Percentiles rank a stretch among this genome's conserved stretches.
Conservation (phyloP, 2,113 vertebrate genomes). For the Leiothrix lutea region DNA sequence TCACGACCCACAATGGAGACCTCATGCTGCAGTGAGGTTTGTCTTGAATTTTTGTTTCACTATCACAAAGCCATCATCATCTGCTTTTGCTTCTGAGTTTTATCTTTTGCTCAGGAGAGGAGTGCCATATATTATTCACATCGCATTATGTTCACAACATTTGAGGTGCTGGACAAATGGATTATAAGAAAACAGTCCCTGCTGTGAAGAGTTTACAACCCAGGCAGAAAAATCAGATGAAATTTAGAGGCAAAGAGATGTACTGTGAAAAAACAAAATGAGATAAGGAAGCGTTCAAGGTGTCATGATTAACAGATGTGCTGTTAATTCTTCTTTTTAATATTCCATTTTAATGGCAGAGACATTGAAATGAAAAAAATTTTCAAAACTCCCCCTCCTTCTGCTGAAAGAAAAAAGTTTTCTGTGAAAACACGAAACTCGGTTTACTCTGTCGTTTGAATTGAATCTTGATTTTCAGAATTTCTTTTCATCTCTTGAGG, state of each 20-base stretch:
- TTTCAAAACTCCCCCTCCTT: neutral
- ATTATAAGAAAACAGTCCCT: neutral
- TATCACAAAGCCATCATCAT: constrained; percentile 34
- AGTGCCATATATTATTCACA: constrained; percentile 43
- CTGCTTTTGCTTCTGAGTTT: constrained; percentile 1
- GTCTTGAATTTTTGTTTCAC: constrained; percentile 2
- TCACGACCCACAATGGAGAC: constrained; percentile 49
- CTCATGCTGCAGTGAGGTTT: constrained; percentile 36
- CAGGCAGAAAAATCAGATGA: neutral
- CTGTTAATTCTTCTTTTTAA: constrained; percentile 1
- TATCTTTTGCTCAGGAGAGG: neutral
- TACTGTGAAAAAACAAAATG: neutral
- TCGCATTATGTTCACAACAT: constrained; percentile 30
- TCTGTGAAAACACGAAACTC: neutral
- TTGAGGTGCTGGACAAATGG: constrained; percentile 42
- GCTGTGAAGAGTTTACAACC: constrained; percentile 42
- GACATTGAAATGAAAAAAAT: neutral
- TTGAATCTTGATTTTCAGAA: neutral
- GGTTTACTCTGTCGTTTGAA: neutral
- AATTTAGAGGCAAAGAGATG: neutral
- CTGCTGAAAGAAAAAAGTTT: neutral
- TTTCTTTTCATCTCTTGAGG: neutral
- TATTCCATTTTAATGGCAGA: neutral
- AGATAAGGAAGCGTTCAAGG: neutral
- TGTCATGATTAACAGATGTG: constrained; percentile 9